Percentiles rank a stretch among this genome's conserved stretches.
phyloP scores from a whole-genome alignment of 2,113 vertebrate species.

The Dasyurus viverrinus region DNA sequence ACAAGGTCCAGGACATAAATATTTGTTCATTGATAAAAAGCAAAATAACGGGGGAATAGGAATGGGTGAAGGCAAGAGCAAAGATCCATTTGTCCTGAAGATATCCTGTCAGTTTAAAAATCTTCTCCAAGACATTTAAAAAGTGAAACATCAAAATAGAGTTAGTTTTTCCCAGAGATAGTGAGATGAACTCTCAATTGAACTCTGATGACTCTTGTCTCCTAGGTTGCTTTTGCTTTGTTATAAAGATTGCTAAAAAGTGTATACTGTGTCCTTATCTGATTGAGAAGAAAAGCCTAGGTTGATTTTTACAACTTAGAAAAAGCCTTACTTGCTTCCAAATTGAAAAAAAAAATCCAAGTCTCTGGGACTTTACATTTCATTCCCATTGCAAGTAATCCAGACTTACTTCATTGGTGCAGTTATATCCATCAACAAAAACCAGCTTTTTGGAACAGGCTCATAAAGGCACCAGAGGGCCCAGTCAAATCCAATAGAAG shows the following conservation, averaged over 20 bases:
- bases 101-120: too few species aligned
- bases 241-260: background rate
- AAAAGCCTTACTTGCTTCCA: background rate
- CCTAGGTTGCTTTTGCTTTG: background rate
- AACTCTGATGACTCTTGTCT: too few species aligned
- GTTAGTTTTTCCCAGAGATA: too few species aligned
- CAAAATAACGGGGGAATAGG: too few species aligned
- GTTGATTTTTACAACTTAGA: background rate
- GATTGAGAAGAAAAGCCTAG: background rate
- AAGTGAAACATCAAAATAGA: too few species aligned
- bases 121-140: too few species aligned
- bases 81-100: too few species aligned
- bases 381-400: background rate
- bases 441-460: constrained; percentile 39
- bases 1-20: too few species aligned
- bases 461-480: constrained; percentile 73
- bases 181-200: too few species aligned
- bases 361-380: background rate
- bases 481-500: constrained; percentile 76
- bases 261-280: background rate
- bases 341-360: background rate
- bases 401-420: constrained; percentile 69
- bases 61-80: too few species aligned
- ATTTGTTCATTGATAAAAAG: too few species aligned
- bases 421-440: constrained; percentile 59